These are phyloP conservation scores for Rutilus rutilus DNA, from an alignment of 2,113 vertebrate genomes.

Conservation along the genomic window DNA sequence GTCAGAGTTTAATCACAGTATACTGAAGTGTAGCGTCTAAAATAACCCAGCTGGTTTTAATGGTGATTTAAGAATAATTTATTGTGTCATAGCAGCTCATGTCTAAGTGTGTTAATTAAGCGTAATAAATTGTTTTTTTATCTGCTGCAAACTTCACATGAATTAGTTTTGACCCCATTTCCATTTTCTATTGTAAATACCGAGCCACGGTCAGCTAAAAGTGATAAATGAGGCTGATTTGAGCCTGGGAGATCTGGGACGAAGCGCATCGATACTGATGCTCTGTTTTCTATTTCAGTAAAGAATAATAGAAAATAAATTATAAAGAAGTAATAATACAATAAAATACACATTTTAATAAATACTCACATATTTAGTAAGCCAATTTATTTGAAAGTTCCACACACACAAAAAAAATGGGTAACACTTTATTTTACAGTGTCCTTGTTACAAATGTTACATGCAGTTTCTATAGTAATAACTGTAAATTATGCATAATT, in stretches of 20 bases:
- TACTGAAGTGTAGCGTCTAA: neutral
- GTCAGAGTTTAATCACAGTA: neutral
- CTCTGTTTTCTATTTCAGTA: neutral
- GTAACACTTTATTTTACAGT: no score
- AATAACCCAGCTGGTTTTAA: neutral
- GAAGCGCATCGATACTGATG: slow-evolving; percentile 24
- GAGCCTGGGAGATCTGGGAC: slow-evolving; percentile 17
- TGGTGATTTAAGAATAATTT: neutral
- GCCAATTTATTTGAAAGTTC: no score
- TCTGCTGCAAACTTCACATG: neutral
- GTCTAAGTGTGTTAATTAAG: slow-evolving; percentile 1
- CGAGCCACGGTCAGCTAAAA: neutral
- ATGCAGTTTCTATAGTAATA: no score
- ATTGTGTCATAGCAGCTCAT: neutral
- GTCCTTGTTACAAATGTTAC: no score
- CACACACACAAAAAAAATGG: no score
- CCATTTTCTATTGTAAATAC: neutral
- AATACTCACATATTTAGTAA: no score
- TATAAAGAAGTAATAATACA: neutral
- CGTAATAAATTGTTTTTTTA: slow-evolving; percentile 8
- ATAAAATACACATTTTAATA: neutral
- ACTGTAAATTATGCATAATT: no score
- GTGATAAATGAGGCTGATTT: slow-evolving; percentile 10
- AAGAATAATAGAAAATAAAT: neutral
- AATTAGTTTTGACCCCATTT: slow-evolving; percentile 33